Percentiles rank a stretch among this genome's conserved stretches.
Evolutionary conservation across 2,888 invertebrate genomes (phyloP).

Genomic region (Tipula unca): DNA sequence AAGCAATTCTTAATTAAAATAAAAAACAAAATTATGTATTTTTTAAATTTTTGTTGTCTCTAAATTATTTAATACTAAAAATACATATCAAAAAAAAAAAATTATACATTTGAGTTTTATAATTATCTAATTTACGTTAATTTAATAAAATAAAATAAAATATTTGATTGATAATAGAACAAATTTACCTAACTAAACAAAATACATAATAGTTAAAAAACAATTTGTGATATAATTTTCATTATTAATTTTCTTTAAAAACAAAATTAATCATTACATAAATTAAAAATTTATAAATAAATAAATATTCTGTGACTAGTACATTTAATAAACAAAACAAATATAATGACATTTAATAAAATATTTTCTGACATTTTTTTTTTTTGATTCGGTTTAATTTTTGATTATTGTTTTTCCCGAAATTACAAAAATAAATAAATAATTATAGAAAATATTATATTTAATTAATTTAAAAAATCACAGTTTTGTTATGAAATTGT

Average conservation of each 20-base stretch:
- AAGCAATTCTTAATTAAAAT: background rate
- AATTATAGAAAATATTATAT: background rate
- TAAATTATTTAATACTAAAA: background rate
- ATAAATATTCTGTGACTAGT: background rate
- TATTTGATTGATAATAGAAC: background rate
- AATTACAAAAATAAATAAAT: background rate
- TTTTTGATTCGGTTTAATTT: background rate
- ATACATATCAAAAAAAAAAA: background rate
- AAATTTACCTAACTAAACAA: background rate
- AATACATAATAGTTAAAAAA: background rate
- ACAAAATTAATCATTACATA: background rate
- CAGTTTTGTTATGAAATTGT: slow-evolving; percentile 8
- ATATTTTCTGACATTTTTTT: background rate
- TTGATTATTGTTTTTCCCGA: background rate
- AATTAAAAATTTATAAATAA: too few species aligned
- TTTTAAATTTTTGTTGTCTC: background rate
- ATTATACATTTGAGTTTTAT: background rate
- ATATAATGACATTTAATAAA: background rate
- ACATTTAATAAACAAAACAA: background rate
- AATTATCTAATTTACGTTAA: background rate
- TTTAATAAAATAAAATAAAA: background rate
- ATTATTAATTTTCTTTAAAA: background rate
- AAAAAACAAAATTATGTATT: background rate
- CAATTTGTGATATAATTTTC: background rate
- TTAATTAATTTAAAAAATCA: background rate